Evolutionary conservation across 2,888 invertebrate species (phyloP), one percentile per base, ranked within the genome.

Genomic region (Scaptomyza flava): DNA sequence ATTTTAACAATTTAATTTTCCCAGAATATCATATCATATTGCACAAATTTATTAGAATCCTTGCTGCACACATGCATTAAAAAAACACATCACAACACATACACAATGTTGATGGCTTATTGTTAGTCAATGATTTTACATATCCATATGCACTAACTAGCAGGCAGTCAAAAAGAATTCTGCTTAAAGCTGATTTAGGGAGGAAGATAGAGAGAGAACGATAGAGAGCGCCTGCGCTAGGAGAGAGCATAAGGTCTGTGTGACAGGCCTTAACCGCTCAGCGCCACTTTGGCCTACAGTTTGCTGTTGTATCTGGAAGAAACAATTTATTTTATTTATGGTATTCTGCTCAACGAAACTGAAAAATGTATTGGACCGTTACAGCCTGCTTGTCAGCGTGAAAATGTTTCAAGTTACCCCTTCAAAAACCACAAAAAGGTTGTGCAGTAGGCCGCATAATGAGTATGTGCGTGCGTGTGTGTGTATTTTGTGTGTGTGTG

Each of bases 41-140:
- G 56, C 53, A 31, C 50, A 54, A 72, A 47, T 66, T 57, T 42
- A 66, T 65, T 77, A 53, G 48, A 43, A 43, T 43, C 42, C 36
- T 43, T 50, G 23, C 23, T 52, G 27, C 5, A 45, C 14, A 65
- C 34, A 12, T 38, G 46, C 12, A 27, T 31, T 4, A 31, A 48
- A 7, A 17, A 12, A 12, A 31, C 20, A 45, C 20, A 62, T 31
- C 33, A 60, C 53, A 56, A 52, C 43, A 30, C 20, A 54, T 38
- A n/a, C 27, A 71, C 77, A 76, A 73, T 69, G 52, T 80, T 70
- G 54, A 77, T 64, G 56, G 64, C 84, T 74, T 83, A 68, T 84
- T 89, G 86, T 87, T 89, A 82, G 83, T 84, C 83, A 84, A 84
- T 84, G 83, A 89, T 87, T 88, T 68, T 68, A 82, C 71, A 87